Evolutionary conservation across 2,113 vertebrate genomes (phyloP).

Genomic region (Urocitellus parryii): DNA sequence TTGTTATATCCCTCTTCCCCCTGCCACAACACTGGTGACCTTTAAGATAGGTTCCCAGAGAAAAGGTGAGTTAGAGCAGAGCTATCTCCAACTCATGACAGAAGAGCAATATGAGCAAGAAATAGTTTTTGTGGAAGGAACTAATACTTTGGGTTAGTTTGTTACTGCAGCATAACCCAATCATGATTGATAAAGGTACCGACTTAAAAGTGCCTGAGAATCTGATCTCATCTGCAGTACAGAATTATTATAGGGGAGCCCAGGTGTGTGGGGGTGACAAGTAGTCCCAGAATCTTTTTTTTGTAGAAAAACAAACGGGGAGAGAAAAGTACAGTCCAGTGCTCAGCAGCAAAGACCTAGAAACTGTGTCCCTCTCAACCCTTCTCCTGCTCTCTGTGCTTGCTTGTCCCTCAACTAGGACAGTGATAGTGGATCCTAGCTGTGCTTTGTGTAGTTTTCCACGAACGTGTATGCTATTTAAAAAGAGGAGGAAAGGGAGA

Average conservation of each 20-base stretch:
- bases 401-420: not conserved
- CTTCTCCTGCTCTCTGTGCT: not conserved
- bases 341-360: not conserved
- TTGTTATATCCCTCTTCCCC: not conserved
- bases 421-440: not conserved
- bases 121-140: not conserved
- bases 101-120: not conserved
- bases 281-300: too few species aligned
- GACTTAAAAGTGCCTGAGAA: not conserved
- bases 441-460: not conserved
- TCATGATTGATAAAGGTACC: not conserved
- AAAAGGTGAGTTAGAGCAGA: not conserved
- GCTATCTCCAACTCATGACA: not conserved
- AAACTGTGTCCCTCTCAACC: not conserved
- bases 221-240: not conserved
- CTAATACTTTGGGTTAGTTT: not conserved
- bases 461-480: not conserved
- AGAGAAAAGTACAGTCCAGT: not conserved
- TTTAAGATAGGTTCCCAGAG: not conserved
- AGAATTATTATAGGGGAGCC: not conserved
- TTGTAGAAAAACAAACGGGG: too few species aligned
- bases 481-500: not conserved
- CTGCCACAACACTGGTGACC: not conserved
- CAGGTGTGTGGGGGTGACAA: not conserved
- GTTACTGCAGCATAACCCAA: not conserved